Evolutionary conservation across 2,113 vertebrate genomes (phyloP), one percentile per base, ranked within the genome.

Genomic region (Delphinus delphis): DNA sequence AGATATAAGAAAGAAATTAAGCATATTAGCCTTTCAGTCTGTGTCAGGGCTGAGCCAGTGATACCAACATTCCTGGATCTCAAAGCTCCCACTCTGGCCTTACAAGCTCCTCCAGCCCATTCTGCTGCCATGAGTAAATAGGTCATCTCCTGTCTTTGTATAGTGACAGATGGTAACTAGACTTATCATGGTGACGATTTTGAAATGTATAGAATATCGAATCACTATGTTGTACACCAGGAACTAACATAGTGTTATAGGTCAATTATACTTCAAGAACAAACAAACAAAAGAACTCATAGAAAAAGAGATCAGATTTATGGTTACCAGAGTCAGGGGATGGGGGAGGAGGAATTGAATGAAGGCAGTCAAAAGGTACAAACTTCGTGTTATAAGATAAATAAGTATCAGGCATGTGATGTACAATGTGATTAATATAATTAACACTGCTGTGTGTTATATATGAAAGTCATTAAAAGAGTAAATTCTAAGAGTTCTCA

Each of bases 121-220:
- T 21, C 80, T 67, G 60, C 50, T 53, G 67, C 20, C 26, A 82
- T 96, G 96, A 92, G 63, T 41, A 96, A 98, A 44, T 86, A 96
- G 11, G 94, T 97, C 26, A n/a, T 96, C 58, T 95, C 96, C 53
- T 77, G 5, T 33, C 44, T 77, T 50, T 5, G 0, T 50, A 77
- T 33, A 7, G 31, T n/a, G 18, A 77, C 47, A 77, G 31, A 53
- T 77, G 47, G 74, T 18, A 53, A 33, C 50, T n/a, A 53, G 50
- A 77, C 74, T n/a, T 77, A 20, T 53, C 9, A 0, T n/a, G 18
- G 18, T 53, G 11, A 20, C 21, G 47, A 7, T 77, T n/a, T 77
- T 77, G 47, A 77, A 77, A 77, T 77, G 74, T 77, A 53, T 33
- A 77, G 47, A 53, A 77, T 21, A n/a, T 53, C 31, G 6, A 53